These are phyloP conservation scores for Drosophila robusta DNA, from an alignment of 2,888 invertebrate genomes.

Conservation along the genomic window DNA sequence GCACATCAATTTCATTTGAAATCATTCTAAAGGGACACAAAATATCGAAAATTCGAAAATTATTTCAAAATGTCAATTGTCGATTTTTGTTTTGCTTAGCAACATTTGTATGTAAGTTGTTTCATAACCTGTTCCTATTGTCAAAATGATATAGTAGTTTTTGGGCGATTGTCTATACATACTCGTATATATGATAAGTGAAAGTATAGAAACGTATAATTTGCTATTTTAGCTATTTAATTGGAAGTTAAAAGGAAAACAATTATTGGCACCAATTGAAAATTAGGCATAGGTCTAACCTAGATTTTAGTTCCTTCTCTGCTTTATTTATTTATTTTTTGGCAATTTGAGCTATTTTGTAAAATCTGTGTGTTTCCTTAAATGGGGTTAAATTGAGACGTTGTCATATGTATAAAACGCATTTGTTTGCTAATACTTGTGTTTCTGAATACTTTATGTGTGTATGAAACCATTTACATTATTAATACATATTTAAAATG, in stretches of 20 bases:
- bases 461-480: conserved; percentile 64
- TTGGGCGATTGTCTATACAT: conserved; percentile 64
- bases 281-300: conserved; percentile 3
- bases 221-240: no score
- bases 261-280: background rate
- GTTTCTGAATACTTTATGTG: conserved; percentile 49
- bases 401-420: conserved; percentile 23
- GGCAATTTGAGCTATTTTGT: background rate
- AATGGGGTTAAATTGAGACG: conserved; percentile 4
- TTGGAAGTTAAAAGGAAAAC: no score
- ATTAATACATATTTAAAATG: conserved; percentile 55
- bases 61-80: conserved; percentile 28
- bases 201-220: background rate
- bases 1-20: conserved; percentile 23
- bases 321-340: background rate
- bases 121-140: conserved; percentile 55
- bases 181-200: conserved; percentile 36
- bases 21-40: conserved; percentile 37
- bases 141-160: conserved; percentile 61
- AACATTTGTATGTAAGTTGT: conserved; percentile 17
- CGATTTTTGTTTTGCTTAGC: conserved; percentile 8
- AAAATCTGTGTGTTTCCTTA: background rate
- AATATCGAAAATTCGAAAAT: conserved; percentile 37
- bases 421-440: conserved; percentile 34
- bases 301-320: background rate